Percentiles rank a stretch among this genome's conserved stretches.
phyloP scores from a whole-genome alignment of 2,113 vertebrate genomes.

The Saguinus imperator region DNA sequence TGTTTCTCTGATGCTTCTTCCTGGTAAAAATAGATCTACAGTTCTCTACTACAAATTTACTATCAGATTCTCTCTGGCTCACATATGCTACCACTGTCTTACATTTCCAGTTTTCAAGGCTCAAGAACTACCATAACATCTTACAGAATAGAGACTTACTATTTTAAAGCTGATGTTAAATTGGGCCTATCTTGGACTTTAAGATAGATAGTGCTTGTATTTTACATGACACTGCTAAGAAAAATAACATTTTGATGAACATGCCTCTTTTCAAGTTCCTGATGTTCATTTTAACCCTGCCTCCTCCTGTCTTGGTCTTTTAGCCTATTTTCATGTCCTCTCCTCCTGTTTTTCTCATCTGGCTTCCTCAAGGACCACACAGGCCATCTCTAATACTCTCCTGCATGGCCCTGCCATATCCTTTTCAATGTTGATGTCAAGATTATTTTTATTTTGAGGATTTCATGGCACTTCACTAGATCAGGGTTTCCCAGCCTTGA shows the following conservation, averaged over 20 bases:
- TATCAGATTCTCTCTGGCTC: background rate
- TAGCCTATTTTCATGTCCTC: background rate
- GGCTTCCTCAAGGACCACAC: background rate
- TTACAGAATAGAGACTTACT: background rate
- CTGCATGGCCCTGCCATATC: no score
- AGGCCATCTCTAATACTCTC: background rate
- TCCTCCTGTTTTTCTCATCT: background rate
- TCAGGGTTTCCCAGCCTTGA: background rate
- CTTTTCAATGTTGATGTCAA: background rate
- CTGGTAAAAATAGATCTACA: background rate
- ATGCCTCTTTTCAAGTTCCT: background rate
- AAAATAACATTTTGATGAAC: background rate
- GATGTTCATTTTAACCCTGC: background rate
- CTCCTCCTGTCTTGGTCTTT: background rate
- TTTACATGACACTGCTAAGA: background rate
- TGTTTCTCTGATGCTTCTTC: background rate
- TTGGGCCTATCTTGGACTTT: background rate
- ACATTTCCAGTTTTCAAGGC: background rate
- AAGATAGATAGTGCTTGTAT: background rate
- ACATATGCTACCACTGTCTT: background rate
- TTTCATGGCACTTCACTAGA: background rate
- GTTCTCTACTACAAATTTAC: background rate
- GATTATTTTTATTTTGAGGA: background rate
- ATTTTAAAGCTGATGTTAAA: background rate
- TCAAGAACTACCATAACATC: background rate